Percentiles rank a stretch among this genome's conserved stretches.
Conservation (phyloP, 2,113 vertebrate species). For the Leiothrix lutea region DNA sequence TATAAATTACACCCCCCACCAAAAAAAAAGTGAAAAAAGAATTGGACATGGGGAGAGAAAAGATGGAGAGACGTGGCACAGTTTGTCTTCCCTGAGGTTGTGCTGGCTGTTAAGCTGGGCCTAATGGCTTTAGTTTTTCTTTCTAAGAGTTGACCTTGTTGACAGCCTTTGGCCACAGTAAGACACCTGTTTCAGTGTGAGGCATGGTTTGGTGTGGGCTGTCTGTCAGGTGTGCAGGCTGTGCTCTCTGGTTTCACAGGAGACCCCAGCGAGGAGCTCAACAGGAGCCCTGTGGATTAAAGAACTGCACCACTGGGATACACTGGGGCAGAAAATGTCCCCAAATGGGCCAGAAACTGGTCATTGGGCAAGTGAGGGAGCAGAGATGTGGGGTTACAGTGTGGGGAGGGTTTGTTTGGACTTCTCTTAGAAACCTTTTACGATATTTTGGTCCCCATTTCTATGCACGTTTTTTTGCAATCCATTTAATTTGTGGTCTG, state of each 20-base stretch:
- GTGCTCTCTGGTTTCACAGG: not conserved
- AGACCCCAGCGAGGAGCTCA: not conserved
- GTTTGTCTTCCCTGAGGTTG: not conserved
- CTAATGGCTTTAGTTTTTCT: not conserved
- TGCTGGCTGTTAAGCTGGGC: not conserved
- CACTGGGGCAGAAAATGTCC: not conserved
- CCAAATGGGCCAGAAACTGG: rapidly evolving
- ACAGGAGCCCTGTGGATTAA: no score
- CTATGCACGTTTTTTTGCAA: not conserved
- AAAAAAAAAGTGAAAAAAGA: no score
- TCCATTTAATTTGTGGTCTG: not conserved
- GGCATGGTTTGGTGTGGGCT: rapidly evolving
- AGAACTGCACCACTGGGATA: no score
- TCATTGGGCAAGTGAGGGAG: not conserved
- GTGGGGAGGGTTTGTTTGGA: rapidly evolving
- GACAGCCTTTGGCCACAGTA: not conserved
- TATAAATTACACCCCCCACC: not conserved
- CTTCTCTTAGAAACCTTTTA: not conserved
- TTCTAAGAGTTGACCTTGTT: not conserved
- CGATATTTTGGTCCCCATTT: not conserved
- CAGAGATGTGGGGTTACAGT: not conserved
- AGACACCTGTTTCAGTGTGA: not conserved
- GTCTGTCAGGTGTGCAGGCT: no score
- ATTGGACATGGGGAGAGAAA: rapidly evolving
- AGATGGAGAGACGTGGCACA: rapidly evolving